Evolutionary conservation across 2,113 vertebrate species (phyloP), one percentile per base, ranked within the genome.

Genomic region (Orcinus orca): DNA sequence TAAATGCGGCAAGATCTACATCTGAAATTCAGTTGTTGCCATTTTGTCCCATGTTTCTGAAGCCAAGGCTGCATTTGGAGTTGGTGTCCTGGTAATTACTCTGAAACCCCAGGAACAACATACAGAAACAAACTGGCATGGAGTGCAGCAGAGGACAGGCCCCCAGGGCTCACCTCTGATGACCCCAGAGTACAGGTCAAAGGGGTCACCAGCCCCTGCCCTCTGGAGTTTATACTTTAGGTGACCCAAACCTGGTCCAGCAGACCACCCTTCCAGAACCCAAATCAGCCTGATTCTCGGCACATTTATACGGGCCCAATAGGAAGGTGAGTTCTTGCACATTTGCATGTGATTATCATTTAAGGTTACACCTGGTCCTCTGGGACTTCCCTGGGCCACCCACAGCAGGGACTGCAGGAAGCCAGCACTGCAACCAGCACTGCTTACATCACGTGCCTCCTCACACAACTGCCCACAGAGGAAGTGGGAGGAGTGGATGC

Each of bases 11-110:
- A 25, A 87, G 81, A 90, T 81, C 97, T 85, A 79, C 93, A 67
- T 25, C 73, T 71, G 92, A 95, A 98, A 97, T 77, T 92, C 92
- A 31, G 73, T 85, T 87, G 83, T 73, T 96, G 76, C 91, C 95
- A 18, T 82, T 96, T 93, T 95, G 89, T 77, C 55, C 84, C 73
- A 0, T 33, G 1, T 94, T 44, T 95, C 89, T 89, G 92, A 88
- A 98, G 92, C 96, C 83, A 79, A 86, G 95, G 60, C 6, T 83
- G 55, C 92, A 87, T 96, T 38, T 55, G 63, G 91, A 81, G 20
- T 1, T 86, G 87, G 89, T 85, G 83, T 88, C 91, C 82, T 95
- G 79, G 47, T 90, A 77, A 97, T 98, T 94, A 95, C 65, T 93
- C 96, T 97, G 71, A 87, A 91, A 8, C 12, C 76, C 93, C 93